phyloP scores from a whole-genome alignment of 2,797 vertebrate genomes.

The Heliangelus exortis region DNA sequence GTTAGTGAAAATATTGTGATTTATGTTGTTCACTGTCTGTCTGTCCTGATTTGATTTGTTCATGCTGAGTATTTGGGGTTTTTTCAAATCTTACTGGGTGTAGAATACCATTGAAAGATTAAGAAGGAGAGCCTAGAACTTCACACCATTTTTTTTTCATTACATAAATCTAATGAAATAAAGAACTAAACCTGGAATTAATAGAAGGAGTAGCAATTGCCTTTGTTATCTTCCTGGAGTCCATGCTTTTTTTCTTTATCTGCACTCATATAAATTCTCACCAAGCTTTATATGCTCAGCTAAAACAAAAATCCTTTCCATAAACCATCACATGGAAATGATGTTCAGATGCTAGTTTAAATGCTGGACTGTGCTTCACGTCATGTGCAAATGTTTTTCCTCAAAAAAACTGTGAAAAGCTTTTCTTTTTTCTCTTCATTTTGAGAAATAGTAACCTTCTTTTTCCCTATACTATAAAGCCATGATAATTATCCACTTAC shows the following conservation, averaged over 20 bases:
- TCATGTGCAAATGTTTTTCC: background rate
- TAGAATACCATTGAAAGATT: background rate
- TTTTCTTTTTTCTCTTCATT: background rate
- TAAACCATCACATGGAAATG: background rate
- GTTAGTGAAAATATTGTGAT: background rate
- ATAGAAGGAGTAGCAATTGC: background rate
- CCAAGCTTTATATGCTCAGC: background rate
- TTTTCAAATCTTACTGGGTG: background rate
- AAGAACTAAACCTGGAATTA: background rate
- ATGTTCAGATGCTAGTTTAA: background rate
- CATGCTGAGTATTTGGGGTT: background rate
- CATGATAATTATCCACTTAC: background rate
- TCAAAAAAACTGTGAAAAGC: background rate
- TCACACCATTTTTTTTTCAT: background rate
- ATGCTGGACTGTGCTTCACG: background rate
- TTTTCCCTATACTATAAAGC: background rate
- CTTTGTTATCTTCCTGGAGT: background rate
- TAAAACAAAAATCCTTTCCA: background rate
- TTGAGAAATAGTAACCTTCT: background rate
- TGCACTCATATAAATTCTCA: background rate
- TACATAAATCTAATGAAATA: background rate
- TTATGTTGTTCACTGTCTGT: background rate
- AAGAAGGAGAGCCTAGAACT: background rate
- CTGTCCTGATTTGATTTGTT: background rate
- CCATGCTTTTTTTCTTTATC: background rate